Percentiles rank a stretch among this genome's conserved stretches.
These are phyloP conservation scores for Diaprepes abbreviatus DNA, from an alignment of 2,888 invertebrate genomes.

Conservation along the genomic window DNA sequence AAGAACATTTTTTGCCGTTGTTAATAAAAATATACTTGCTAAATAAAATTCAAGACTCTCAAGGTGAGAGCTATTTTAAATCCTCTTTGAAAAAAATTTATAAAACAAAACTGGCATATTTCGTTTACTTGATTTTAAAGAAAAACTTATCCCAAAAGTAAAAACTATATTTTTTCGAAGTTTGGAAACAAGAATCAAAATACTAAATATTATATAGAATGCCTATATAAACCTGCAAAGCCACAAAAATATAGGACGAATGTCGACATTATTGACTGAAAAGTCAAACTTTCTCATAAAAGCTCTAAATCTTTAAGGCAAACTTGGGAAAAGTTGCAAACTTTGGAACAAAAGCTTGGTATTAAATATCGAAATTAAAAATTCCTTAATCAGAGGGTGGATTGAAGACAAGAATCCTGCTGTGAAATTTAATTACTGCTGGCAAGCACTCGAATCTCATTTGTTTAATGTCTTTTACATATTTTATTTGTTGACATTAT, in stretches of 20 bases:
- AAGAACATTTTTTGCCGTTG: too few species aligned
- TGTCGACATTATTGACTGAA: slow-evolving; percentile 3
- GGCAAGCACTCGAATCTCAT: not conserved
- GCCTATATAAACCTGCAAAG: not conserved
- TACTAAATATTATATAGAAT: not conserved
- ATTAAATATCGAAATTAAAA: slow-evolving; percentile 29
- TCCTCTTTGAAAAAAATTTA: too few species aligned
- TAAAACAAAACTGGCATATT: too few species aligned
- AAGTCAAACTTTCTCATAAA: slow-evolving; percentile 15
- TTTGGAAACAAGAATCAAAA: too few species aligned
- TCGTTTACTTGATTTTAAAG: too few species aligned
- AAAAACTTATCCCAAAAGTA: too few species aligned
- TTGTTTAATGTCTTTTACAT: too few species aligned
- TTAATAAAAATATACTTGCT: too few species aligned
- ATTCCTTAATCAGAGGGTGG: slow-evolving; percentile 12
- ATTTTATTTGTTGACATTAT: too few species aligned
- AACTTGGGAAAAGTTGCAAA: slow-evolving; percentile 17
- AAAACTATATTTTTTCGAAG: too few species aligned
- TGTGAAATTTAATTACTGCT: slow-evolving; percentile 10
- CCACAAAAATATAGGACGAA: not conserved
- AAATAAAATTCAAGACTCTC: too few species aligned
- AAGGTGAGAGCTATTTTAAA: too few species aligned
- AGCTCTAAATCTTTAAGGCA: slow-evolving; percentile 14
- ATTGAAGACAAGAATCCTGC: not conserved
- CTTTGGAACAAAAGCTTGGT: slow-evolving; percentile 13